Evolutionary conservation across 2,797 vertebrate species (phyloP).

Genomic region (Phoebastria nigripes): DNA sequence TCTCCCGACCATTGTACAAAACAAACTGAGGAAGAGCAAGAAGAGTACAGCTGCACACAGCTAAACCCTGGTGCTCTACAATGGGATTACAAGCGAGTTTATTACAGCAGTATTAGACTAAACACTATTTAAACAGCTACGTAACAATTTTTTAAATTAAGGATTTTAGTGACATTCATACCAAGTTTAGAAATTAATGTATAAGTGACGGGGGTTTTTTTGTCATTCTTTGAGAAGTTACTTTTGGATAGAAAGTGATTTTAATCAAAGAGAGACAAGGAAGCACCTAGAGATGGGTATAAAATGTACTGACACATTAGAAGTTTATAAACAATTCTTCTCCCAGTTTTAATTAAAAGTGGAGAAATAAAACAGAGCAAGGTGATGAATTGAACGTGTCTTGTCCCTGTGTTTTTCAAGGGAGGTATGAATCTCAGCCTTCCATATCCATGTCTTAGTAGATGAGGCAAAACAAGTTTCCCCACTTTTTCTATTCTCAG

Average conservation of each 20-base stretch:
- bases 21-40: not conserved
- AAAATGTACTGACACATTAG: not conserved
- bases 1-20: not conserved
- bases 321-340: not conserved
- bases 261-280: not conserved
- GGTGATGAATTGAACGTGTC: not conserved
- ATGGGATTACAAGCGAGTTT: not conserved
- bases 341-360: not conserved
- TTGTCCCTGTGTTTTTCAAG: not conserved
- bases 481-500: not conserved
- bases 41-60: not conserved
- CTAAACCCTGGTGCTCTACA: not conserved
- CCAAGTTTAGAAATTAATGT: not conserved
- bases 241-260: not conserved
- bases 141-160: not conserved
- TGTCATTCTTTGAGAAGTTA: not conserved
- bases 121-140: not conserved
- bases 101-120: not conserved
- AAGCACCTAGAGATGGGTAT: not conserved
- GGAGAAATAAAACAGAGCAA: not conserved
- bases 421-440: not conserved
- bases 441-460: not conserved
- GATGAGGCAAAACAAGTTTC: constrained; percentile 33
- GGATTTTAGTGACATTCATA: not conserved
- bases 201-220: not conserved